Percentiles rank a stretch among this genome's conserved stretches.
phyloP scores from a whole-genome alignment of 2,113 vertebrate species.

The Heptranchias perlo region DNA sequence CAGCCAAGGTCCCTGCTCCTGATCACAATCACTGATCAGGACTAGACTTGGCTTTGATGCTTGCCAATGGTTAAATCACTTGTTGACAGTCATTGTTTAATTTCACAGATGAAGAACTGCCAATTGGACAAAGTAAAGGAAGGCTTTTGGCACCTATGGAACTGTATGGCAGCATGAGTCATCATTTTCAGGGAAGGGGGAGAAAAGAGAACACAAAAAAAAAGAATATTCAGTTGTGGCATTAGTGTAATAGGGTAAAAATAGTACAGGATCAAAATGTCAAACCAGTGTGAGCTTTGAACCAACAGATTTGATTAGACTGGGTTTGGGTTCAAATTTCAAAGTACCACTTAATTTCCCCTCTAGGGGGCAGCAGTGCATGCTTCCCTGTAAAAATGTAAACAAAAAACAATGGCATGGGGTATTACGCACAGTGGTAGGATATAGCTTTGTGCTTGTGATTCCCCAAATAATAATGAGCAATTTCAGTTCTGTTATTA shows the following conservation, averaged over 20 bases:
- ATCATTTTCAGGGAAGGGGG: background rate
- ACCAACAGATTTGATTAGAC: slow-evolving; percentile 4
- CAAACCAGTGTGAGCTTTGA: background rate
- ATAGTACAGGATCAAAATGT: slow-evolving; percentile 28
- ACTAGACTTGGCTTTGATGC: background rate
- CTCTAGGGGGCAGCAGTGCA: slow-evolving; percentile 24
- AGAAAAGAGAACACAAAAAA: background rate
- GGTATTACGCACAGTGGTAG: background rate
- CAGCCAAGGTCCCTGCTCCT: background rate
- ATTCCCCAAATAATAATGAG: background rate
- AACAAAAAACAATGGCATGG: background rate
- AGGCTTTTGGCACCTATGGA: background rate
- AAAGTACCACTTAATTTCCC: background rate
- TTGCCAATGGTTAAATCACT: background rate
- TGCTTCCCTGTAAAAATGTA: background rate
- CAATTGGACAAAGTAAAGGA: background rate
- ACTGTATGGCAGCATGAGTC: background rate
- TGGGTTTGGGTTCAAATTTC: slow-evolving; percentile 14
- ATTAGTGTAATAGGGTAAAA: slow-evolving; percentile 1
- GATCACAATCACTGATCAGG: background rate
- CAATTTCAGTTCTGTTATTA: background rate
- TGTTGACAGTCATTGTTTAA: background rate
- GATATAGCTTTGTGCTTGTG: background rate
- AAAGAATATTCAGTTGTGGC: background rate
- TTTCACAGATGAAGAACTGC: background rate